Conservation (phyloP, 2,797 vertebrate genomes). For the Rhynchonycteris naso region DNA sequence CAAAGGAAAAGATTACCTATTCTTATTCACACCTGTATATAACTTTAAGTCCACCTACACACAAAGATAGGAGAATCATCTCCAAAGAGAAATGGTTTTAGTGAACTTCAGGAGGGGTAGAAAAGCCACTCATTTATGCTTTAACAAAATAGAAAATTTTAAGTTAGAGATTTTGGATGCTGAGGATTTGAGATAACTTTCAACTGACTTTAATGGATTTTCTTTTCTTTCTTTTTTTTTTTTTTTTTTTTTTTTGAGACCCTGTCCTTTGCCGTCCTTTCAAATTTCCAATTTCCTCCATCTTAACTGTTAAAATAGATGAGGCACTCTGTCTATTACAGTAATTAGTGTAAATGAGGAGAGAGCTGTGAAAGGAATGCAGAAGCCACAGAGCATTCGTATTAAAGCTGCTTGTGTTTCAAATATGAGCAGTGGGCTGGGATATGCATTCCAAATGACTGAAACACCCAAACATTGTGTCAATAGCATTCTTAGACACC, state of each 20-base stretch:
- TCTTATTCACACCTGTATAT: constrained; percentile 31
- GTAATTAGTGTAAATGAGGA: constrained; percentile 69
- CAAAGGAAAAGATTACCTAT: constrained; percentile 32
- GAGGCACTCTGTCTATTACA: constrained; percentile 36
- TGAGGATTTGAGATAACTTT: constrained; percentile 65
- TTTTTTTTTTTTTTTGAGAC: constrained; percentile 15
- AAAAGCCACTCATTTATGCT: constrained; percentile 14
- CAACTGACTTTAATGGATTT: constrained; percentile 55
- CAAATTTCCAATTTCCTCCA: constrained; percentile 69
- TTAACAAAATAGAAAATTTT: constrained; percentile 60
- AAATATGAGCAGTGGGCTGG: constrained; percentile 59
- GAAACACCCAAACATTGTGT: constrained; percentile 45
- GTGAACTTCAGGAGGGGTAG: constrained; percentile 46
- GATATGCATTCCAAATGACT: constrained; percentile 57
- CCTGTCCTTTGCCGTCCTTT: constrained; percentile 40
- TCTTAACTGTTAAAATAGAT: constrained; percentile 70
- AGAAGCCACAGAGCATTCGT: constrained; percentile 54
- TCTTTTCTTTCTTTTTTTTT: constrained; percentile 29
- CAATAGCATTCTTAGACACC: constrained; percentile 61
- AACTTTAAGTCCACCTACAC: constrained; percentile 46
- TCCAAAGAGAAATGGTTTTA: constrained; percentile 41
- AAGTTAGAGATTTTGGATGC: constrained; percentile 37
- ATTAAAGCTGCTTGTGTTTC: constrained; percentile 66
- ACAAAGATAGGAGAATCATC: constrained; percentile 46
- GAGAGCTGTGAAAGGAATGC: constrained; percentile 57